Base-by-base conservation (phyloP, 2,797 vertebrate species). In the Heteromormyrus szaboi region DNA sequence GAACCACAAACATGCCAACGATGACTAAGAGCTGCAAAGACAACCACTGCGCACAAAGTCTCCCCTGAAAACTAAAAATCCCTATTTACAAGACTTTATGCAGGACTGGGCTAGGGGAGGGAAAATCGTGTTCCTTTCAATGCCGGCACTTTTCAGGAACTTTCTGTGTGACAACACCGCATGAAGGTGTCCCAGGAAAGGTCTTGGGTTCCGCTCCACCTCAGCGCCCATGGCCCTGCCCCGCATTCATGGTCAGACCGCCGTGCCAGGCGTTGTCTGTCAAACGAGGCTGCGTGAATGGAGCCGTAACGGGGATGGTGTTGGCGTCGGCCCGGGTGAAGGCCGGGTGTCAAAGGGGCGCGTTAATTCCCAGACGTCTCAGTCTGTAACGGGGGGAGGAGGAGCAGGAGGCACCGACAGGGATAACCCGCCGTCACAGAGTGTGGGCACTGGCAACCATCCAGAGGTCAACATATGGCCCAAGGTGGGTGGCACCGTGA, bases 381-480 rank as follows among this genome's bases (percentile, higher is more conserved):
- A 53, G 33, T 33, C 51, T 88, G 79, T 85, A 25, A 8, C 4
- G 37, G 87, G 37, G 50, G 54, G 87, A 14, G 79, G 51, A 29
- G 12, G 54, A 14, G 37, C n/a, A 22, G 44, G 50, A 22, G 46
- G 14, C 14, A 81, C 14, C 85, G 46, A 41, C 56, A 51, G 84
- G 59, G 19, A 14, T 2, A 11, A 44, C 12, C 9, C 46, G 5
- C 50, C 22, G 44, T 59, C 46, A 54, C 56, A 85, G 25, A 81
- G 48, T 25, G 86, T 53, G 76, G 76, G 29, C 76, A 12, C 79
- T 89, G 89, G 89, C 86, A 11, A 22, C 12, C 44, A 9, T 68
- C 89, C 89, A 88, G 59, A 48, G 76, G 87, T 89, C 86, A 84
- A 37, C 12, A 33, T 54, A 79, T 29, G 86, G 89, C 54, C 37